Conservation (phyloP, 2,888 invertebrate species). For the Drosophila suboccidentalis region DNA sequence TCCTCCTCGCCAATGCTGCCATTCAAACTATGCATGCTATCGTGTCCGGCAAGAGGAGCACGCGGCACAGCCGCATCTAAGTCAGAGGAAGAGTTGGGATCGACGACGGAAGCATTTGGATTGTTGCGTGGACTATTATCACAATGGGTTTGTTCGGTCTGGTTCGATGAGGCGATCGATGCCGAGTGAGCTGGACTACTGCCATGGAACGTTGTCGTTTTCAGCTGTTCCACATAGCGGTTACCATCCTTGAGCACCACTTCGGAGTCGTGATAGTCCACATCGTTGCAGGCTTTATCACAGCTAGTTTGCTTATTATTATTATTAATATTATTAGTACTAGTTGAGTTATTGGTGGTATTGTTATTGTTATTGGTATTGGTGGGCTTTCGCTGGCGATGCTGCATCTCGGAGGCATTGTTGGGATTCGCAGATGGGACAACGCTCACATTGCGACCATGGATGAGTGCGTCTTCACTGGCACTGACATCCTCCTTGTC, state of each 20-base stretch:
- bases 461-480: constrained; percentile 68
- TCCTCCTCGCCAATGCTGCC: constrained; percentile 53
- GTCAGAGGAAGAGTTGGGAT: constrained; percentile 37
- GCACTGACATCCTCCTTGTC: constrained; percentile 73
- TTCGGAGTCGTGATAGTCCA: constrained; percentile 71
- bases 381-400: constrained; percentile 83
- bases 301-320: constrained; percentile 68
- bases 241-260: constrained; percentile 69
- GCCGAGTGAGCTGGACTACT: constrained; percentile 79
- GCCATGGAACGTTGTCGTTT: constrained; percentile 71
- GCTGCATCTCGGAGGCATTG: constrained; percentile 81
- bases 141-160: constrained; percentile 83
- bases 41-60: constrained; percentile 69
- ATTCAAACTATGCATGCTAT: constrained; percentile 67
- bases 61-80: constrained; percentile 30
- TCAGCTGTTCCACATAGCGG: constrained; percentile 67
- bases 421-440: constrained; percentile 17
- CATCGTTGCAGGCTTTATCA: constrained; percentile 73
- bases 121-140: constrained; percentile 60
- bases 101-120: constrained; percentile 44
- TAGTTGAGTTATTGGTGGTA: constrained; percentile 58
- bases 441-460: constrained; percentile 40
- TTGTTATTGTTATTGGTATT: constrained; percentile 64
- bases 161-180: constrained; percentile 78
- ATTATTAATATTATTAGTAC: constrained; percentile 29